Evolutionary conservation across 1,140 invertebrate species (phyloP).

Genomic region (Linepithema humile): DNA sequence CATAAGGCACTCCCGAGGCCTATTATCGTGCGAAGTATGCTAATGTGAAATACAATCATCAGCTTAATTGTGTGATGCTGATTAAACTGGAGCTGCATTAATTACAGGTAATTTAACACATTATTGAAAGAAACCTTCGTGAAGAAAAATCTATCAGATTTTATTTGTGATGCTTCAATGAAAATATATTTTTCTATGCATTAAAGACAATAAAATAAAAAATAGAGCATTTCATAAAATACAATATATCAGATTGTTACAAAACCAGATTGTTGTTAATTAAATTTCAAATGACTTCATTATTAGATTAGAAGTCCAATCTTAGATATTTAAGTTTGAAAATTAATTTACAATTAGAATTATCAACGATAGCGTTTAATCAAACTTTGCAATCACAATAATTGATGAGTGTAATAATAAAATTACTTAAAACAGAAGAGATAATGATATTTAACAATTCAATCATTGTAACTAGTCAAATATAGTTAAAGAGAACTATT

Average conservation of each 20-base stretch:
- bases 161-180: background rate
- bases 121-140: background rate
- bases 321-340: background rate
- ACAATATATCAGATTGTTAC: background rate
- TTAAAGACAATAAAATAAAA: background rate
- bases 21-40: conserved; percentile 18
- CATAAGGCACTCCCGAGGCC: conserved; percentile 10
- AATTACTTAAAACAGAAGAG: background rate
- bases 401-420: background rate
- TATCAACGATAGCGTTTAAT: background rate
- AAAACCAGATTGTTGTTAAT: background rate
- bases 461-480: background rate
- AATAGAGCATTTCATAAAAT: background rate
- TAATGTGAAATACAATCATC: conserved; percentile 14
- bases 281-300: background rate
- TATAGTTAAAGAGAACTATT: background rate
- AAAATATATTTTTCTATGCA: background rate
- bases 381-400: background rate
- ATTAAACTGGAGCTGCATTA: background rate
- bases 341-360: background rate
- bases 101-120: background rate
- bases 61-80: background rate
- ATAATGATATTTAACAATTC: background rate
- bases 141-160: background rate
- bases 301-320: background rate